These are phyloP conservation scores for Poecile atricapillus DNA, from an alignment of 2,113 vertebrate genomes.

Conservation along the genomic window DNA sequence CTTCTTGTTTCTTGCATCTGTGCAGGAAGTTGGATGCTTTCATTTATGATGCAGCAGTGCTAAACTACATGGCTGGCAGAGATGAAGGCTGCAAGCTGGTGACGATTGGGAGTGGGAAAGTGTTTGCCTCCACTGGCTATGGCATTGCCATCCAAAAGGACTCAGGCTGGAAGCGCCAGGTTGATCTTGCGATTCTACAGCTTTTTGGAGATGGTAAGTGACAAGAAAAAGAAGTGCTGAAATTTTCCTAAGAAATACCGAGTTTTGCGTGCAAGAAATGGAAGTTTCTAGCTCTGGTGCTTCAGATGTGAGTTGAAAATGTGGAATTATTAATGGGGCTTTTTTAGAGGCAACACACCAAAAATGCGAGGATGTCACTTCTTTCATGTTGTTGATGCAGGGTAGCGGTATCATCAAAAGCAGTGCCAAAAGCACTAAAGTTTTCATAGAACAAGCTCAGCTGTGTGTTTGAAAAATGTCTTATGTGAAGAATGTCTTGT, in stretches of 20 bases:
- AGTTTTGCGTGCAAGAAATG: neutral
- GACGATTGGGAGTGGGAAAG: constrained; percentile 97
- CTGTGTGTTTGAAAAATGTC: neutral
- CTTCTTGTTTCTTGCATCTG: neutral
- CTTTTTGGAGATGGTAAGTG: constrained; percentile 95
- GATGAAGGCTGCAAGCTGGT: constrained; percentile 98
- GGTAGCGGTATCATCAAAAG: neutral
- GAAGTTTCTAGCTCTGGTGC: neutral
- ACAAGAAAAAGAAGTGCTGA: neutral
- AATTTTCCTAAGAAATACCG: neutral
- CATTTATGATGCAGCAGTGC: constrained; percentile 96
- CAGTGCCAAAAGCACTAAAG: neutral
- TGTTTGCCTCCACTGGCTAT: constrained; percentile 96
- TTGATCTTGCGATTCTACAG: constrained; percentile 95
- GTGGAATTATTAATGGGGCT: neutral
- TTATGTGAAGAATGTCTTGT: neutral
- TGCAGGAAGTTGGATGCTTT: constrained; percentile 95
- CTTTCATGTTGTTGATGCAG: neutral
- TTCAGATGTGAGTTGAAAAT: neutral
- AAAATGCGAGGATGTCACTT: neutral
- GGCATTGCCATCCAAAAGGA: constrained; percentile 99
- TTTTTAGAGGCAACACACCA: neutral
- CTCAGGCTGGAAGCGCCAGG: constrained; percentile 95
- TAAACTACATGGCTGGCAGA: constrained; percentile 98
- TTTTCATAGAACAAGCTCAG: neutral